Base-by-base conservation (phyloP, 2,888 invertebrate genomes). In the Spodoptera picta region DNA sequence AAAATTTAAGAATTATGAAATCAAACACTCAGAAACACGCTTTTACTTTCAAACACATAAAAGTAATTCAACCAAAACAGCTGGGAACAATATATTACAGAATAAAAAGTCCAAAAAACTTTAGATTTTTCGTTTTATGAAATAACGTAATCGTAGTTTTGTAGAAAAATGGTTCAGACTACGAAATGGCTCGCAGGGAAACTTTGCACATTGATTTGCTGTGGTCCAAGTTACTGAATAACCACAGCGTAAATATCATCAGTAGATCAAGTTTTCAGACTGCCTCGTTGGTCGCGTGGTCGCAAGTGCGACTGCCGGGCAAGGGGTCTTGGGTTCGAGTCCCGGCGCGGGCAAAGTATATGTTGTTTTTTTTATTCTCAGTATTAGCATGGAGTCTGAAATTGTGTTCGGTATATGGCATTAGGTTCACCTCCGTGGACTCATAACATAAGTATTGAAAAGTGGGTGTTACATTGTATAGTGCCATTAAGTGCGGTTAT, bases 121-220 rank as follows among this genome's bases (percentile, higher is more conserved):
- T 43, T 19, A 70, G 52, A n/a, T n/a, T 5, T 31, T 53, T 43
- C 41, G 49, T 12, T 36, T 36, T 36, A 66, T 50, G 31, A 59
- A 65, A 53, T 58, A 70, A 45, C 24, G 36, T 57, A 49, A 58
- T 58, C 43, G 43, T 31, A 47, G 36, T 49, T 65, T 31, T 53
- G 24, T 10, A 48, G 47, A 69, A 73, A 55, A 73, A 60, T 73
- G 43, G 55, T 55, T 11, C 51, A 54, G 43, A 66, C 45, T 55
- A 27, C 43, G 68, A 73, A 73, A 67, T 48, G 45, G 73, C 42
- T 73, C 67, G 73, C 45, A 51, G 68, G 27, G 5, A 54, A 73
- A 68, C 51, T 73, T 69, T 55, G 47, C 55, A 52, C 73, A 60
- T 69, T 73, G 69, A 67, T 69, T 73, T 69, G 60, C 51, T 69